Base-by-base conservation (phyloP, 2,113 vertebrate species). In the Brienomyrus longianalis region DNA sequence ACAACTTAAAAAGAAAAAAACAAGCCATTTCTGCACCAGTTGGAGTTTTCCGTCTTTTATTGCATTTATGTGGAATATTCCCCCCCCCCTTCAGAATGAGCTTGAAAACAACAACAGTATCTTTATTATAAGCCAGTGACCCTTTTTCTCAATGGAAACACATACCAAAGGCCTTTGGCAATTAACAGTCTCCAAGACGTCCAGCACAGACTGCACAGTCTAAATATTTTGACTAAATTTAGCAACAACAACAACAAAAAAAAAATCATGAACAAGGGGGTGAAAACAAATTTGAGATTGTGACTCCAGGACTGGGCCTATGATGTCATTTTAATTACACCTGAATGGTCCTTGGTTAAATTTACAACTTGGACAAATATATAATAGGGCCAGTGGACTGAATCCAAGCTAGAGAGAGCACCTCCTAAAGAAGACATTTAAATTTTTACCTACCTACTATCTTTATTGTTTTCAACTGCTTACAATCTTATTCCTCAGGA, bases 91-190 rank as follows among this genome's bases (percentile, higher is more conserved):
- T 31, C 21, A 51, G 66, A 89, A 31, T 50, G 2, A 89, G 13
- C 51, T 89, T 52, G 77, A 89, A 84, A 84, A 84, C 80, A 89
- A 89, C 89, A 89, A 89, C 74, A 89, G 31, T 27, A 47, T 27
- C 54, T 11, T 85, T 50, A 84, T 85, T 52, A 84, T 31, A 39
- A 31, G 77, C 56, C 21, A 48, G 39, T 74, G 80, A 62, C 39
- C 59, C 19, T 77, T 77, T 51, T 62, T 87, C 84, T 87, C 84
- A 87, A 80, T 87, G 89, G 80, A 87, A 87, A 90, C 84, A 77
- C 89, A 87, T 77, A 45, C 85, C 47, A 52, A 54, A 87, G 31
- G 21, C 45, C 54, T 52, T 74, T 23, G 39, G 83, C 27, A 87
- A 48, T 90, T 54, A 87, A 43, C 66, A 56, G 47, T 56, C 59